Base-by-base conservation (phyloP, 2,888 invertebrate species). In the Arge pagana region DNA sequence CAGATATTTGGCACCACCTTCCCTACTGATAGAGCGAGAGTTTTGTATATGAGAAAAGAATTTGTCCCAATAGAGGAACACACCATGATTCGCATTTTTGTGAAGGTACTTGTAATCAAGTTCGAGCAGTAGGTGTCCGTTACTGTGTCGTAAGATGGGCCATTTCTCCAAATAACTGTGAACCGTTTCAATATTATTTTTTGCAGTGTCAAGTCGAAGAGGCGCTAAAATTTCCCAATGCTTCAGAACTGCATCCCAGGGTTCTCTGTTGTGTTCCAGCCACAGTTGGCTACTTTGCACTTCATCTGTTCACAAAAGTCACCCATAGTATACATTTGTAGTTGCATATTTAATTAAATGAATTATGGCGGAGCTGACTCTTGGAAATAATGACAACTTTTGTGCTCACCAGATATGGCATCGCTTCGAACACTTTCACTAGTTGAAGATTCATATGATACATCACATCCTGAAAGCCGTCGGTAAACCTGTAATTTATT, bases 231-330 rank as follows among this genome's bases (percentile, higher is more conserved):
- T 39, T 23, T 24, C 13, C 39, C 24, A 39, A 24, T 39, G 39
- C 16, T 23, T 11, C 13, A 39, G 8, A 24, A 39, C 39, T 23
- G 8, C 11, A n/a, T 39, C 39, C 39, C 39, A 39, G 3, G 39
- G 39, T 39, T 39, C 39, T 8, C 39, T 11, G 21, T 39, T 39
- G 39, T 39, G 39, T 23, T 39, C 23, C 11, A 39, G 15, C 39
- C 39, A 39, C 21, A 39, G 13, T 4, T 10, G n/a, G 24, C 39
- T 39, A 4, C 13, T n/a, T 3, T 39, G n/a, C 15, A 39, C 24
- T 13, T 39, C 39, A 15, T 23, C 39, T 39, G 11, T 19, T 37
- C 7, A 37, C 11, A 19, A 21, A 21, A 10, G 21, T 37, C n/a
- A 35, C 10, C 35, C 15, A 10, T 18, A 18, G 6, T 35, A 35